Percentiles rank a stretch among this genome's conserved stretches.
These are phyloP conservation scores for Anolis apletophallus DNA, from an alignment of 2,797 vertebrate species.

Conservation along the genomic window DNA sequence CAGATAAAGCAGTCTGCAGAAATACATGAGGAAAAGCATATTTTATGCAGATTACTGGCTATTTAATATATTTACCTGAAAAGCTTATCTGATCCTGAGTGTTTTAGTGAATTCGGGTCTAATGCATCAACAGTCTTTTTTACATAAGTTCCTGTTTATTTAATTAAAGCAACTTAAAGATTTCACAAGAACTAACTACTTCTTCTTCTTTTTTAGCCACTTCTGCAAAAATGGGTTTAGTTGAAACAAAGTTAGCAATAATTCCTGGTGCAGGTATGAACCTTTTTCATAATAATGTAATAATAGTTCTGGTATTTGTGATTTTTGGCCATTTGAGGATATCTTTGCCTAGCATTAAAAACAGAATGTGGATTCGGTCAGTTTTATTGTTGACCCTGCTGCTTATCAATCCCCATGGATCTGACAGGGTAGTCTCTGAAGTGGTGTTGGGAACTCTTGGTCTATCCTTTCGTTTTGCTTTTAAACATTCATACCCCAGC, in stretches of 20 bases:
- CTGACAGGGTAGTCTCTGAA: neutral
- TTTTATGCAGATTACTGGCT: too few species aligned
- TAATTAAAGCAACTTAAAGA: neutral
- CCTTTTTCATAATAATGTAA: slow-evolving; percentile 31
- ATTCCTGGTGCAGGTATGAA: slow-evolving; percentile 95
- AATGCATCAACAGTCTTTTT: slow-evolving; percentile 25
- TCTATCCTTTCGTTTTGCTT: neutral
- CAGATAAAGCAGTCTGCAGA: too few species aligned
- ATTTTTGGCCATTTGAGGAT: neutral
- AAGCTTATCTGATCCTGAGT: neutral
- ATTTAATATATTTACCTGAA: neutral
- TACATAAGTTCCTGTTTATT: slow-evolving; percentile 27
- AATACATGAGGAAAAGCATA: too few species aligned
- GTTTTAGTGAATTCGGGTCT: neutral
- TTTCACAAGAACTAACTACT: slow-evolving; percentile 26
- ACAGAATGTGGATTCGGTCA: neutral
- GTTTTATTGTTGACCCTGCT: neutral
- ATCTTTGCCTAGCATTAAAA: neutral
- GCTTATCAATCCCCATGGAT: neutral
- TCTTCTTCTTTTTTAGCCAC: slow-evolving; percentile 79
- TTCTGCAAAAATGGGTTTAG: slow-evolving; percentile 94
- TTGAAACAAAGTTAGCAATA: slow-evolving; percentile 95
- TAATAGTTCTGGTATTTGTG: neutral
- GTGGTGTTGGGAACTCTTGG: neutral
- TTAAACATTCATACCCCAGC: neutral